Conservation (phyloP, 2,113 vertebrate genomes). For the Butorides virescens region DNA sequence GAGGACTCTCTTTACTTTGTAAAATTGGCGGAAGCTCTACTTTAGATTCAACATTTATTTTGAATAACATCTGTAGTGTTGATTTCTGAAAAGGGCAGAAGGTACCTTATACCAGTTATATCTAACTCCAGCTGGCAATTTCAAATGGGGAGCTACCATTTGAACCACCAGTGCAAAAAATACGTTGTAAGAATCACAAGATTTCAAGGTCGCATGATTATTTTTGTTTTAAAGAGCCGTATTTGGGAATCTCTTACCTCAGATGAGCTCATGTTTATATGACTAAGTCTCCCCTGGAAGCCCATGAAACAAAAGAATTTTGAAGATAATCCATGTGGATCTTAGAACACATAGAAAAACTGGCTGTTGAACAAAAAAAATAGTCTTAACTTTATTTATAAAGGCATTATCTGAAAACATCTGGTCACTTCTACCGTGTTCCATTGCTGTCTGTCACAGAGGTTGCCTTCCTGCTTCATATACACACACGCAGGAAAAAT, state of each 20-base stretch:
- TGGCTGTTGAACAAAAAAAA: not conserved
- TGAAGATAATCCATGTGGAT: constrained; percentile 1
- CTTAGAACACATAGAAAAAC: not conserved
- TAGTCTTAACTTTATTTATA: not conserved
- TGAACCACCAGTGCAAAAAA: not conserved
- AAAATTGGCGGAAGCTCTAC: not conserved
- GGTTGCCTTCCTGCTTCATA: not conserved
- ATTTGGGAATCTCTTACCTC: not conserved
- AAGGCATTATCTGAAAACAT: not conserved
- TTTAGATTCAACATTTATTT: not conserved
- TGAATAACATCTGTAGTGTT: not conserved
- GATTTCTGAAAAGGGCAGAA: not conserved
- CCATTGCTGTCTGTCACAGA: not conserved
- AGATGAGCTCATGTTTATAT: constrained; percentile 3
- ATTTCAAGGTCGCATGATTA: not conserved
- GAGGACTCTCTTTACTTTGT: not conserved
- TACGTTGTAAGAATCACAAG: not conserved
- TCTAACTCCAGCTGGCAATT: not conserved
- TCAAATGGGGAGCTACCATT: not conserved
- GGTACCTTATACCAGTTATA: not conserved
- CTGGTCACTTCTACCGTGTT: not conserved
- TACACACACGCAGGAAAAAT: not conserved
- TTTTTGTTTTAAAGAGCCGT: not conserved
- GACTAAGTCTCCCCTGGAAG: constrained; percentile 8
- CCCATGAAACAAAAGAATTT: not conserved